Evolutionary conservation across 35 echinoderm and acorn worm genomes (phyloP).

Genomic region (Diadema setosum): DNA sequence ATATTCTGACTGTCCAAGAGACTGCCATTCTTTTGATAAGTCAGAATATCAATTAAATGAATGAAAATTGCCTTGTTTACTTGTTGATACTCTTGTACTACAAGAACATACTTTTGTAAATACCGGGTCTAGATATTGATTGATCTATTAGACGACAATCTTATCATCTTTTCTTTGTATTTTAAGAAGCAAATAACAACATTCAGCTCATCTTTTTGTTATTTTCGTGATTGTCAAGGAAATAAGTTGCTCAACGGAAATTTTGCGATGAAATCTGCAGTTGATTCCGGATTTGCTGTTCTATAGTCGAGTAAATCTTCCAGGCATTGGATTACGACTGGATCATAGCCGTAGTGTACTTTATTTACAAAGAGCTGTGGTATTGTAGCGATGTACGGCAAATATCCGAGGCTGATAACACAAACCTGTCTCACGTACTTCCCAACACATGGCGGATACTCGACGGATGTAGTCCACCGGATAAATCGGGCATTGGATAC

Average conservation of each 20-base stretch:
- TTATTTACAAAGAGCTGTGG: constrained; percentile 74
- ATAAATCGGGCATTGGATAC: constrained; percentile 5
- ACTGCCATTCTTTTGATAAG: no score
- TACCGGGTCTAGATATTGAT: no score
- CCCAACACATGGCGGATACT: constrained; percentile 34
- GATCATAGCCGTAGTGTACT: constrained; percentile 65
- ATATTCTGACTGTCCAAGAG: no score
- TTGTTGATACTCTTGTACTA: no score
- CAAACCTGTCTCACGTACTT: constrained; percentile 49
- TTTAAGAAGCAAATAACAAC: no score
- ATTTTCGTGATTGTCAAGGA: not conserved
- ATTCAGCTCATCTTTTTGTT: no score
- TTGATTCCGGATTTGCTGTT: constrained; percentile 11
- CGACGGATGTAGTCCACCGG: not conserved
- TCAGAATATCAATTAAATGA: no score
- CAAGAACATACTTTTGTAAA: no score
- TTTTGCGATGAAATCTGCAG: not conserved
- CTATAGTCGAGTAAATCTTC: constrained; percentile 70
- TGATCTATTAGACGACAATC: no score
- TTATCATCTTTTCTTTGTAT: no score
- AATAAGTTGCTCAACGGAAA: constrained; percentile 14
- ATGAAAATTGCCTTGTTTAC: no score
- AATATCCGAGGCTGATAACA: constrained; percentile 37
- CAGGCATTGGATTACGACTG: constrained; percentile 67
- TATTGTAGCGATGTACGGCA: not conserved